phyloP scores from a whole-genome alignment of 2,113 vertebrate species.

The Steatornis caripensis region DNA sequence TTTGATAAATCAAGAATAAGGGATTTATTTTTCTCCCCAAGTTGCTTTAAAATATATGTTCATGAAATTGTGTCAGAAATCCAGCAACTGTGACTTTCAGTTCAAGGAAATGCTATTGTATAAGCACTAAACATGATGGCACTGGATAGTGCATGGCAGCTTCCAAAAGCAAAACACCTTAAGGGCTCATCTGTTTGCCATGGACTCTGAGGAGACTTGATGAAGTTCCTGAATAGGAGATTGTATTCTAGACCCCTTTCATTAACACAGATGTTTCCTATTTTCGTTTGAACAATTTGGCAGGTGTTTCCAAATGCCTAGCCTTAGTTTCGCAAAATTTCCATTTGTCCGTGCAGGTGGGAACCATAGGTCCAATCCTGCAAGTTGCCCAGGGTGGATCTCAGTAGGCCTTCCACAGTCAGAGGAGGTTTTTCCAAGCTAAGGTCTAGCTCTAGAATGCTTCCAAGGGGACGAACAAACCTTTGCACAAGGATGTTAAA shows the following conservation, averaged over 20 bases:
- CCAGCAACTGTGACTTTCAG: not conserved
- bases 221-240: not conserved
- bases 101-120: not conserved
- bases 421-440: not conserved
- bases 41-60: not conserved
- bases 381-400: not conserved
- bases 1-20: not conserved
- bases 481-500: not conserved
- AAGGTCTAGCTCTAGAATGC: not conserved
- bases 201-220: not conserved
- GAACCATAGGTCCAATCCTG: not conserved
- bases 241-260: not conserved
- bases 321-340: not conserved
- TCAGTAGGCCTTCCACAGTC: not conserved
- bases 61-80: not conserved
- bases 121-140: not conserved
- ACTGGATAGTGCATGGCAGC: not conserved
- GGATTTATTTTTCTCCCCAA: not conserved
- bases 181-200: not conserved
- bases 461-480: not conserved
- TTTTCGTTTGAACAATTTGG: not conserved
- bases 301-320: not conserved
- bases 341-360: rapidly evolving
- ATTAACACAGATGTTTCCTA: not conserved
- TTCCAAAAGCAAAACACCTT: not conserved